phyloP scores from a whole-genome alignment of 2,113 vertebrate species.

The Ardeotis arabs region DNA sequence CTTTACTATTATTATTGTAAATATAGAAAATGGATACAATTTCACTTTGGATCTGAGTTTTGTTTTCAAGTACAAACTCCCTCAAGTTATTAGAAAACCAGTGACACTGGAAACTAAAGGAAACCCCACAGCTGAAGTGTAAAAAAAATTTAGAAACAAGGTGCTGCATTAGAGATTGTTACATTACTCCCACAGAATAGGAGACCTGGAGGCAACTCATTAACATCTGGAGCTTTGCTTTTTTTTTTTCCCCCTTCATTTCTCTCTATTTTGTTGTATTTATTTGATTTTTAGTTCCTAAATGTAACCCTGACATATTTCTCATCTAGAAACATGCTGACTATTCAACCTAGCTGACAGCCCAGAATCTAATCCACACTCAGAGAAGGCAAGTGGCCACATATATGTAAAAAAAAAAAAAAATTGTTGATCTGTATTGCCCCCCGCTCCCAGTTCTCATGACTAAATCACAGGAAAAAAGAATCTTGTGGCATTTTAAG shows the following conservation, averaged over 20 bases:
- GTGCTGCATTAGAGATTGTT: not conserved
- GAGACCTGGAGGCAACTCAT: not conserved
- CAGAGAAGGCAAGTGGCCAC: not conserved
- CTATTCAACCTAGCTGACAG: not conserved
- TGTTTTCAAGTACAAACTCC: not conserved
- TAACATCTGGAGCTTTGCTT: not conserved
- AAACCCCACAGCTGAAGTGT: not conserved
- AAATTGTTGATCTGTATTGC: not conserved
- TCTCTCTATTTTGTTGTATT: not conserved
- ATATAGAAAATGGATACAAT: not conserved
- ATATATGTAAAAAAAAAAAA: not conserved
- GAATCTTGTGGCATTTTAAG: not conserved
- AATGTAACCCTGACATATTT: not conserved
- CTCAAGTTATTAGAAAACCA: not conserved
- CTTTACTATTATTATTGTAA: not conserved
- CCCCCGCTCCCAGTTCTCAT: fast-evolving
- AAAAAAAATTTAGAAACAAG: not conserved
- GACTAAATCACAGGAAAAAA: not conserved
- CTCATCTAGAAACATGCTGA: not conserved
- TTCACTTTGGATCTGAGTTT: not conserved
- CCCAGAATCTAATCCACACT: not conserved
- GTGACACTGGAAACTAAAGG: not conserved
- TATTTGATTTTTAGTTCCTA: not conserved
- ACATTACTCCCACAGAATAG: not conserved
- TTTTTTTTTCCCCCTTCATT: not conserved